Evolutionary conservation across 2,888 invertebrate genomes (phyloP).

Genomic region (Stenodema calcarata): DNA sequence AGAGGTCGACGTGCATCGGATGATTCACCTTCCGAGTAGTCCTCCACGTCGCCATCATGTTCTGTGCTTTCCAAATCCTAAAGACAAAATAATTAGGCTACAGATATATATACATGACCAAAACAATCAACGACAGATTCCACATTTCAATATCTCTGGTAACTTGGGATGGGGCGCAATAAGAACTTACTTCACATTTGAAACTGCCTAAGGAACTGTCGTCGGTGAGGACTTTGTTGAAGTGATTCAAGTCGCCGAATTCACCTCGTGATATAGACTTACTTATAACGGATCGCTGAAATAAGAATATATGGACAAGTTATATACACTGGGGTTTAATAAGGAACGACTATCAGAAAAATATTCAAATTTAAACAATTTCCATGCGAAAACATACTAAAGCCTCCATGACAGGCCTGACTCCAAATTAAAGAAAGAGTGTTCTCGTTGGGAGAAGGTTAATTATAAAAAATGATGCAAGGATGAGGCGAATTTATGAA

Average conservation of each 20-base stretch:
- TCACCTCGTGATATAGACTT: slow-evolving; percentile 15
- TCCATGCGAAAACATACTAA: too few species aligned
- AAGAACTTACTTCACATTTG: slow-evolving; percentile 69
- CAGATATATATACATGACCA: too few species aligned
- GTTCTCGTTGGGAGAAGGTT: too few species aligned
- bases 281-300: slow-evolving; percentile 22
- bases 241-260: slow-evolving; percentile 55
- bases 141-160: too few species aligned
- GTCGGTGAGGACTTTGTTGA: slow-evolving; percentile 65
- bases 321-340: too few species aligned
- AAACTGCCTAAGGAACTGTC: slow-evolving; percentile 75
- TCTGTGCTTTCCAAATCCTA: slow-evolving; percentile 73
- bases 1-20: slow-evolving; percentile 71
- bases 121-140: too few species aligned
- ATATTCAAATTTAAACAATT: too few species aligned
- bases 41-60: slow-evolving; percentile 85
- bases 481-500: too few species aligned
- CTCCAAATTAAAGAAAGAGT: too few species aligned
- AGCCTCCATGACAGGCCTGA: too few species aligned
- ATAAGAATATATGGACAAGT: not conserved
- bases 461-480: not conserved
- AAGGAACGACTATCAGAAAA: too few species aligned
- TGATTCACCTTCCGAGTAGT: slow-evolving; percentile 78
- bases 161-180: too few species aligned
- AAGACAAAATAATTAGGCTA: not conserved